A percentile compares a stretch with the other conserved stretches of the same genome.
Conservation (phyloP, 2,888 invertebrate genomes). For the Epiblema foenella region DNA sequence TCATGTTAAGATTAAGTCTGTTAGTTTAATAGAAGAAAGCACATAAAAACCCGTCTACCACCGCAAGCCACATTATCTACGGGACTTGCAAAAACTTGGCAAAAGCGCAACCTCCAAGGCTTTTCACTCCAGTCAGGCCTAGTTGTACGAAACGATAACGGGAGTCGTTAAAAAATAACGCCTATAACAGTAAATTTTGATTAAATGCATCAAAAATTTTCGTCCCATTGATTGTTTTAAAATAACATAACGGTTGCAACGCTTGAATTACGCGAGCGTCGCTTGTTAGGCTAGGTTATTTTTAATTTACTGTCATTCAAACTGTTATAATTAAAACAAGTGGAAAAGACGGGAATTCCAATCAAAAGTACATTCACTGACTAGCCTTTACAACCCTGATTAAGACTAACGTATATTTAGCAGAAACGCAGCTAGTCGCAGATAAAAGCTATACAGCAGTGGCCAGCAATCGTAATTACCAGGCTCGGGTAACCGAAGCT, state of each 20-base stretch:
- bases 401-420: conserved; percentile 17
- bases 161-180: conserved; percentile 19
- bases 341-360: not conserved
- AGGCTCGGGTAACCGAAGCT: conserved; percentile 57
- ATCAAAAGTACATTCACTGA: not conserved
- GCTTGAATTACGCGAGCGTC: conserved; percentile 9
- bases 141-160: conserved; percentile 27
- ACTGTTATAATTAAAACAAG: not conserved
- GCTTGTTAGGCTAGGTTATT: conserved; percentile 28
- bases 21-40: conserved; percentile 57
- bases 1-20: conserved; percentile 19
- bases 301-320: not conserved
- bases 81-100: conserved; percentile 51
- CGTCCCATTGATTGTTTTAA: conserved; percentile 21
- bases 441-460: conserved; percentile 51
- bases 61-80: conserved; percentile 63
- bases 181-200: conserved; percentile 30
- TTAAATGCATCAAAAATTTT: conserved; percentile 13
- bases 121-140: conserved; percentile 25
- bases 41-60: conserved; percentile 63
- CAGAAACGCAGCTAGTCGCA: conserved; percentile 21
- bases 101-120: conserved; percentile 24
- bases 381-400: not conserved
- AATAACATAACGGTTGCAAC: conserved; percentile 12
- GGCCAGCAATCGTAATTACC: conserved; percentile 59